Evolutionary conservation across 2,797 vertebrate species (phyloP).

Genomic region (Xenentodon cancila): DNA sequence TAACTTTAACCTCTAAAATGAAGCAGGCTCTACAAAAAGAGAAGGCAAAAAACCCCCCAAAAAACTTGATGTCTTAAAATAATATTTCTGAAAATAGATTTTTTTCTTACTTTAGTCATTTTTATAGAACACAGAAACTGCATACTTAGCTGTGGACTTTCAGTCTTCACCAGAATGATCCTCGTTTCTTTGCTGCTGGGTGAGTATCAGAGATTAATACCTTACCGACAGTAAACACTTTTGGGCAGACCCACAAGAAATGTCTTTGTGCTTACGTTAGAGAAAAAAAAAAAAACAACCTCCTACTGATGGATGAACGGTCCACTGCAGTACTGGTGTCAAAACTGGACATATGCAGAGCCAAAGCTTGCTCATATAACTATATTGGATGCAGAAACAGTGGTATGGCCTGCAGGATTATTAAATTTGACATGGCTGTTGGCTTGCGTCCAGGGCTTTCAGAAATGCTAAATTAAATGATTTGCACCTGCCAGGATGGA

Average conservation of each 20-base stretch:
- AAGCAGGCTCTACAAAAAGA: slow-evolving; percentile 2
- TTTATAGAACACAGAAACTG: slow-evolving; percentile 2
- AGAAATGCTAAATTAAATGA: slow-evolving; percentile 46
- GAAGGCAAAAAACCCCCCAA: not conserved
- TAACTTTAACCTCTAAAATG: slow-evolving; percentile 3
- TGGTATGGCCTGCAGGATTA: slow-evolving; percentile 22
- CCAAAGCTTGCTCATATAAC: slow-evolving; percentile 10
- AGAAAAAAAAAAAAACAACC: too few species aligned
- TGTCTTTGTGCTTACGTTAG: not conserved
- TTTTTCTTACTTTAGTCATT: not conserved
- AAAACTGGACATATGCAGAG: slow-evolving; percentile 21
- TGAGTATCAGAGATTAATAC: slow-evolving; percentile 54
- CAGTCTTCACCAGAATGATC: slow-evolving; percentile 43
- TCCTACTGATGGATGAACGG: too few species aligned
- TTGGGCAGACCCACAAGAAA: not conserved
- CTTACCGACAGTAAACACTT: not conserved
- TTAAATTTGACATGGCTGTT: slow-evolving; percentile 36
- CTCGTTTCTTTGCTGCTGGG: slow-evolving; percentile 56
- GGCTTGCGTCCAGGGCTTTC: slow-evolving; percentile 36
- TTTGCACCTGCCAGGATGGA: slow-evolving; percentile 33
- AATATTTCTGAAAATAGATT: not conserved
- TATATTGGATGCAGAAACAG: slow-evolving; percentile 36
- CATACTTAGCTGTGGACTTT: slow-evolving; percentile 16
- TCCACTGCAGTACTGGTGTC: slow-evolving; percentile 18
- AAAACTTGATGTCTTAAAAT: not conserved